phyloP scores from a whole-genome alignment of 1,140 invertebrate genomes.

The Panagrolaimus sp. region DNA sequence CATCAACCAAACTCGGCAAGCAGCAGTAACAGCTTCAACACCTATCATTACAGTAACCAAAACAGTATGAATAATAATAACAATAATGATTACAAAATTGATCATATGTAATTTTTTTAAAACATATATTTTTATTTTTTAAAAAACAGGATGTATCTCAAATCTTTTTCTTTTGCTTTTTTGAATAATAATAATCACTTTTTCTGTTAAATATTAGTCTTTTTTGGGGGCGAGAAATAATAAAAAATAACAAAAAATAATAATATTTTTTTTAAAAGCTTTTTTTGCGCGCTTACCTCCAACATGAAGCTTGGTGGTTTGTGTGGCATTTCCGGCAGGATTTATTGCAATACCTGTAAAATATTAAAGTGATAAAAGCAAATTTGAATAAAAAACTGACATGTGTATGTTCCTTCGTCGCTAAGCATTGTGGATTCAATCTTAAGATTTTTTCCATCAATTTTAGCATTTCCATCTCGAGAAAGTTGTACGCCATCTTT shows the following conservation, averaged over 20 bases:
- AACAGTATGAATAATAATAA: background rate
- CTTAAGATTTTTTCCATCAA: slow-evolving; percentile 32
- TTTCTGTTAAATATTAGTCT: slow-evolving; percentile 7
- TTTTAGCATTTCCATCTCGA: background rate
- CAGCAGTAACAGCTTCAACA: too few relatives aligned
- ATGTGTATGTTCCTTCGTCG: slow-evolving; percentile 59
- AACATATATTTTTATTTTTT: too few relatives aligned
- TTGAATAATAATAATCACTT: too few relatives aligned
- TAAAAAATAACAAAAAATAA: too few relatives aligned
- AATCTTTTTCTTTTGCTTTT: too few relatives aligned
- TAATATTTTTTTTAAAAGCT: too few relatives aligned
- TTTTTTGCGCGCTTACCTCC: slow-evolving; percentile 45
- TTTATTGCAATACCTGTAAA: slow-evolving; percentile 58
- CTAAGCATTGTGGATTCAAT: slow-evolving; percentile 43
- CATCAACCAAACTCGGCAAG: too few relatives aligned
- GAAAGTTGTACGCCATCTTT: slow-evolving; percentile 32
- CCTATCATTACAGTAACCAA: background rate
- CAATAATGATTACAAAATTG: slow-evolving; percentile 7
- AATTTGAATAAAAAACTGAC: too few relatives aligned
- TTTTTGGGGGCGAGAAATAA: background rate
- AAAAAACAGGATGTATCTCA: too few relatives aligned
- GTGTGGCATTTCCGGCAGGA: slow-evolving; percentile 42
- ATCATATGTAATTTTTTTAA: background rate
- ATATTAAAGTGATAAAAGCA: too few relatives aligned
- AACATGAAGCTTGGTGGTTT: slow-evolving; percentile 34